Base-by-base conservation (phyloP, 2,888 invertebrate species). In the Lamproptera curius region DNA sequence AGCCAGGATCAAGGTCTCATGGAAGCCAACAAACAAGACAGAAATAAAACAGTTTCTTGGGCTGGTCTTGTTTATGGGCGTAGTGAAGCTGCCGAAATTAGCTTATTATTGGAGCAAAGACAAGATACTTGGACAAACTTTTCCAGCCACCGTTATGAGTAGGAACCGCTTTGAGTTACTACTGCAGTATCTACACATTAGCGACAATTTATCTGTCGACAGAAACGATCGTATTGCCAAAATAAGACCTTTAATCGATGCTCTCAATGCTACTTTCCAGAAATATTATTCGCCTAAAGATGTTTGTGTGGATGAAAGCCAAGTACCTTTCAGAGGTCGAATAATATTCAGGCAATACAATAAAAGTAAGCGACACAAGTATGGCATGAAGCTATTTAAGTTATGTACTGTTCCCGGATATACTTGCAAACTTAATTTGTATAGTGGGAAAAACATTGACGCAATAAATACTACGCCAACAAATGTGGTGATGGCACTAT, bases 361-460 rank as follows among this genome's bases (percentile, higher is more conserved):
- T 49, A 62, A 66, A 51, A 50, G 43, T 37, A 62, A 65, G 36
- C 39, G 47, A 35, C 53, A 54, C 45, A 53, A 54, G 31, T 51
- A 52, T 42, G 53, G 52, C 36, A 53, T 54, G 41, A 56, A 31
- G 31, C 31, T 11, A 31, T 31, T 54, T 31, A 58, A 58, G 28
- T 35, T 56, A 42, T 58, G 53, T 50, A 52, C 56, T 42, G 31
- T 45, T 41, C 54, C 53, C 28, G 53, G 53, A 47, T 53, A 70
- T 55, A 67, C 65, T 11, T 54, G 28, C 39, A 31, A 31, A 31
- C 31, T 31, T 31, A 31, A 31, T 31, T 31, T 31, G 31, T 70
- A 70, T 54, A 50, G 53, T 43, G 66, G 67, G n/a, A 70, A 69
- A 61, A 55, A 61, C 36, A 49, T 56, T 51, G 65, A 66, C 40